Evolutionary conservation across 1,140 invertebrate species (phyloP).

Genomic region (Pissodes strobi): DNA sequence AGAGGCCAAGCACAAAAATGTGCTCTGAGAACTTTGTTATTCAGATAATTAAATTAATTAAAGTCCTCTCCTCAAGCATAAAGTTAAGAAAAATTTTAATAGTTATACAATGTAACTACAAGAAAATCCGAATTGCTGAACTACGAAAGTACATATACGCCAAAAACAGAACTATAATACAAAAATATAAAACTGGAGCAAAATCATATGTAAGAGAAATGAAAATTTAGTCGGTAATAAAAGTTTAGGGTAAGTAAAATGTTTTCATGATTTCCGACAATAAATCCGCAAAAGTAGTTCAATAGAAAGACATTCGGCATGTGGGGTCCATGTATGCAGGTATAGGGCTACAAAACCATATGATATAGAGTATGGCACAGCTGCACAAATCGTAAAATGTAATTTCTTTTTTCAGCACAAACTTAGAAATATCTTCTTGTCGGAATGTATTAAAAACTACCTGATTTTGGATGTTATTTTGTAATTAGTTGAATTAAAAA

Average conservation of each 20-base stretch:
- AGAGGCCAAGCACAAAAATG: too few species aligned
- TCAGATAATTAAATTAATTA: too few species aligned
- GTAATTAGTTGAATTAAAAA: too few species aligned
- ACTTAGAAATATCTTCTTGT: too few species aligned
- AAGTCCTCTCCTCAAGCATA: too few species aligned
- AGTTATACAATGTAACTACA: too few species aligned
- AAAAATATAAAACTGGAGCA: slow-evolving; percentile 38
- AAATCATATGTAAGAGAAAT: slow-evolving; percentile 45
- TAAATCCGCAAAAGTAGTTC: slow-evolving; percentile 47
- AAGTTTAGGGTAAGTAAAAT: slow-evolving; percentile 51
- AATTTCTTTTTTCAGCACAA: slow-evolving; percentile 13
- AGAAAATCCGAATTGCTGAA: too few species aligned
- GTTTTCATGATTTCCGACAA: slow-evolving; percentile 50
- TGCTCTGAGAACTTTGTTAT: too few species aligned
- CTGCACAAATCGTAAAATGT: slow-evolving; percentile 24
- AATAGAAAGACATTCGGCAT: slow-evolving; percentile 47
- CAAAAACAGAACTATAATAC: slow-evolving; percentile 35
- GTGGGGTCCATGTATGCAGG: slow-evolving; percentile 23
- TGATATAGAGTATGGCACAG: slow-evolving; percentile 17
- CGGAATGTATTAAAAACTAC: too few species aligned
- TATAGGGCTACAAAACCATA: slow-evolving; percentile 24
- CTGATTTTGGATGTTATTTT: too few species aligned
- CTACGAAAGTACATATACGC: too few species aligned
- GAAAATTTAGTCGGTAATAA: slow-evolving; percentile 50
- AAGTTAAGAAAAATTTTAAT: too few species aligned